Evolutionary conservation across 1,140 invertebrate species (phyloP).

Genomic region (Penaeus vannamei): DNA sequence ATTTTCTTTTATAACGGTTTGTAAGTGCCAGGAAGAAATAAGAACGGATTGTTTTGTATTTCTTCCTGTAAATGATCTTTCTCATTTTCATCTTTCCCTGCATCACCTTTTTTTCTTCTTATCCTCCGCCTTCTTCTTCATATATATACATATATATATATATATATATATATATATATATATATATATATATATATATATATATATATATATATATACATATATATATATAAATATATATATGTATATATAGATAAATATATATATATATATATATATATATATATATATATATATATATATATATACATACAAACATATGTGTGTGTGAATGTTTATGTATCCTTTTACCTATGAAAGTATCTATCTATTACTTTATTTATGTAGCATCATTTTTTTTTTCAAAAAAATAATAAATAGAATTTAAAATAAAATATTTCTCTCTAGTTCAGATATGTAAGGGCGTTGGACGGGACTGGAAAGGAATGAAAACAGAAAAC

Average conservation of each 20-base stretch:
- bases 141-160: not conserved
- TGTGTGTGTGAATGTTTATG: not conserved
- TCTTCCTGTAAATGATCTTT: no score
- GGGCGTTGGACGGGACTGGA: no score
- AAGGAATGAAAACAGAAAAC: no score
- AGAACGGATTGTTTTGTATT: no score
- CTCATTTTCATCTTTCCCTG: no score
- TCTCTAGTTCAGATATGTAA: no score
- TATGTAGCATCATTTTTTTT: not conserved
- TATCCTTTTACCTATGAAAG: not conserved
- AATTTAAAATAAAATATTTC: no score
- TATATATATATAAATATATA: not conserved
- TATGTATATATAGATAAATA: not conserved
- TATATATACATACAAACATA: not conserved
- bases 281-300: not conserved
- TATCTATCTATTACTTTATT: not conserved
- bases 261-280: not conserved
- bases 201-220: not conserved
- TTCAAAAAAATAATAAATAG: not conserved
- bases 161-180: not conserved
- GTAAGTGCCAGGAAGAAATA: no score
- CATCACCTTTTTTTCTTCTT: no score
- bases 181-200: not conserved
- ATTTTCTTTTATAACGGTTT: no score
- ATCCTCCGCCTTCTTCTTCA: no score